Percentiles rank a stretch among this genome's conserved stretches.
Evolutionary conservation across 2,797 vertebrate genomes (phyloP).

Genomic region (Melanotaenia trifasciata): DNA sequence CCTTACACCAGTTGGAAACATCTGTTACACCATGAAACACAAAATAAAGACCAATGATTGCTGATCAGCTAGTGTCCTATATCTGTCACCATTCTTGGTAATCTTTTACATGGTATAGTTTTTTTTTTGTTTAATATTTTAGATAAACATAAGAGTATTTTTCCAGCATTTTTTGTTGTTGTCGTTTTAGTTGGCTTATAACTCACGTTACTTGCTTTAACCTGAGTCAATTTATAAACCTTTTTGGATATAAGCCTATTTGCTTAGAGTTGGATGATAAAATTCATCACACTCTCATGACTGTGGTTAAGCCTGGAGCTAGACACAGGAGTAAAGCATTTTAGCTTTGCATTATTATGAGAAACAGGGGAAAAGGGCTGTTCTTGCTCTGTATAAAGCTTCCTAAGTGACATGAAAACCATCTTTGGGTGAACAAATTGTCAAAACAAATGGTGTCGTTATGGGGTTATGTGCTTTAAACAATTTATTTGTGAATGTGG

Average conservation of each 20-base stretch:
- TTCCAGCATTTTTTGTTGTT: background rate
- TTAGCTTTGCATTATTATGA: slow-evolving; percentile 2
- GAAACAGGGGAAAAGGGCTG: background rate
- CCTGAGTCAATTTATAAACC: background rate
- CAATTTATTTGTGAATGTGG: slow-evolving; percentile 2
- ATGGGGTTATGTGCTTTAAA: slow-evolving; percentile 8
- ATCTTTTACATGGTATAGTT: no score
- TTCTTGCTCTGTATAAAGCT: slow-evolving; percentile 2
- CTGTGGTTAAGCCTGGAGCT: background rate
- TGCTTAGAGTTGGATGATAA: background rate
- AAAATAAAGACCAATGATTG: no score
- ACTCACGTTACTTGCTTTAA: background rate
- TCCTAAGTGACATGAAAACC: slow-evolving; percentile 8
- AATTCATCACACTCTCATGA: slow-evolving; percentile 11
- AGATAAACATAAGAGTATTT: background rate
- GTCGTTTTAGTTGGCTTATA: background rate
- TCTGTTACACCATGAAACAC: no score
- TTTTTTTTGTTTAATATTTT: no score
- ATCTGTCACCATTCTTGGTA: no score
- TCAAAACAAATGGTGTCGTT: slow-evolving; percentile 4
- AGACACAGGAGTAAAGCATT: background rate
- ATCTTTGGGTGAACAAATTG: background rate
- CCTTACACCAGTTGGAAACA: no score
- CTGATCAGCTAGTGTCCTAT: no score
- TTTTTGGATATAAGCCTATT: slow-evolving; percentile 5